Percentiles rank a stretch among this genome's conserved stretches.
phyloP scores from a whole-genome alignment of 2,888 invertebrate species.

The Pecten maximus region DNA sequence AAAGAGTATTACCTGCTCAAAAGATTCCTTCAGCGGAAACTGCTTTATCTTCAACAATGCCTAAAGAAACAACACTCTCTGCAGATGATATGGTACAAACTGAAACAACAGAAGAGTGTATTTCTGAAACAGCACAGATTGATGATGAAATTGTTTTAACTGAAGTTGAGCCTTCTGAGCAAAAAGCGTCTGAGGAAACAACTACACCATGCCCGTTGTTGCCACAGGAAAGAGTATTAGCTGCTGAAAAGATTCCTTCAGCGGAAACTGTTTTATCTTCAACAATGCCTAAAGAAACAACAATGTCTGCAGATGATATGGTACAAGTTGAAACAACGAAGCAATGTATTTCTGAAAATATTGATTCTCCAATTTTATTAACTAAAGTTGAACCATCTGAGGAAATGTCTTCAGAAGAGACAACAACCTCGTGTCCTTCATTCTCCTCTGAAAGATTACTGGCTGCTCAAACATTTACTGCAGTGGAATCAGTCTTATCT shows the following conservation, averaged over 20 bases:
- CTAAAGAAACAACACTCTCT: not conserved
- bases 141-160: not conserved
- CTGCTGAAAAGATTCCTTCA: not conserved
- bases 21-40: not conserved
- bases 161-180: not conserved
- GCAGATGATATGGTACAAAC: not conserved
- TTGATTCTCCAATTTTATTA: not conserved
- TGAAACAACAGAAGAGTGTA: not conserved
- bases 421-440: not conserved
- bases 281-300: not conserved
- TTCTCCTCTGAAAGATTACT: not conserved
- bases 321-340: not conserved
- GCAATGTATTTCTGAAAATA: not conserved
- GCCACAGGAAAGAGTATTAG: not conserved
- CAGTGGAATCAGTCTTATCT: not conserved
- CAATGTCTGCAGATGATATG: not conserved
- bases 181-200: not conserved
- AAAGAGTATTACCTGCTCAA: not conserved
- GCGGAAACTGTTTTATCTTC: not conserved
- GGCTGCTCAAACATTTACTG: not conserved
- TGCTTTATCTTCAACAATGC: not conserved
- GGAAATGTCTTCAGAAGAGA: not conserved
- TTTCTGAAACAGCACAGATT: too few species aligned
- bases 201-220: not conserved
- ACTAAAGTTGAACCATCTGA: not conserved